A percentile compares a stretch with the other conserved stretches of the same genome.
These are phyloP conservation scores for Galaxias olidus DNA, from an alignment of 2,797 vertebrate genomes.

Conservation along the genomic window DNA sequence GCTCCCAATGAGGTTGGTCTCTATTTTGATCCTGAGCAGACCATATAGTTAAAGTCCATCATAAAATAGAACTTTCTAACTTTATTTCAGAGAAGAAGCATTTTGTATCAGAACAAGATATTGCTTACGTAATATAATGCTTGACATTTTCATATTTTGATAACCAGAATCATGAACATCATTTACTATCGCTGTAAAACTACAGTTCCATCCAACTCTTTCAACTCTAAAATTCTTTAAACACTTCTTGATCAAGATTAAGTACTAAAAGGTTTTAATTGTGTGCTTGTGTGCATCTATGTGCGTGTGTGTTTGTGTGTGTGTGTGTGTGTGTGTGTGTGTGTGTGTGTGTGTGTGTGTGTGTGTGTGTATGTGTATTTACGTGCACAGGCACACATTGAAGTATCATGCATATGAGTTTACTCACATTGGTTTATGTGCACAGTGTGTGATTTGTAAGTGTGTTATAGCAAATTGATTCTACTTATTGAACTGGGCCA, in stretches of 20 bases:
- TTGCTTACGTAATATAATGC: too few species aligned
- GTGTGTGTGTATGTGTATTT: neutral
- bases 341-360: conserved; percentile 5
- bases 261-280: neutral
- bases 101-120: conserved; percentile 4
- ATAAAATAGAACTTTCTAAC: conserved; percentile 12
- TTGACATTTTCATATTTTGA: neutral
- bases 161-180: neutral
- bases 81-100: neutral
- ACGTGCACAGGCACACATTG: neutral
- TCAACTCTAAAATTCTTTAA: neutral
- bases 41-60: conserved; percentile 7
- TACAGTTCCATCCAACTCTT: neutral
- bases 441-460: neutral
- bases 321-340: neutral
- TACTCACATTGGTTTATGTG: neutral
- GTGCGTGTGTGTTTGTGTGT: neutral
- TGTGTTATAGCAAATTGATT: neutral
- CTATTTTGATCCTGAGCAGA: conserved; percentile 6
- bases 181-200: neutral
- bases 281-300: neutral
- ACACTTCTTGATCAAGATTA: neutral
- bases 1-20: neutral
- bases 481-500: neutral
- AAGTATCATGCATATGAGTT: neutral